Percentiles rank a stretch among this genome's conserved stretches.
These are phyloP conservation scores for Gasterosteus nipponicus DNA, from an alignment of 2,113 vertebrate species.

Conservation along the genomic window DNA sequence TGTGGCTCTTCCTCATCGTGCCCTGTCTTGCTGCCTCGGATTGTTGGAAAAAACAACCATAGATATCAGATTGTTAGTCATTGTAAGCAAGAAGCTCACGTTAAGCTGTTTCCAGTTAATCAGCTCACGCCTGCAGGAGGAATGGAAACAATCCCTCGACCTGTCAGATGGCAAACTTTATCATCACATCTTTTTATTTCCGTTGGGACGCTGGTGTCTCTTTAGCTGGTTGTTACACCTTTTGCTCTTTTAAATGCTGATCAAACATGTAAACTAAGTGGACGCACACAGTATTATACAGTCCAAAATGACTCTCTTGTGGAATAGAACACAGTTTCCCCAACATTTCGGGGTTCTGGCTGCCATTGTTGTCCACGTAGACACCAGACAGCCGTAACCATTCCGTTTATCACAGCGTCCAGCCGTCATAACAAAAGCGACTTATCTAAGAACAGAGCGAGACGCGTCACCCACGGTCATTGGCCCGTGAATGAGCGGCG, in stretches of 20 bases:
- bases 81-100: neutral
- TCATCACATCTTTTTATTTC: neutral
- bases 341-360: constrained; percentile 26
- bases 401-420: constrained; percentile 60
- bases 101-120: neutral
- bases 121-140: constrained; percentile 17
- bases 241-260: neutral
- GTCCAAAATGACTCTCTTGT: neutral
- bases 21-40: neutral
- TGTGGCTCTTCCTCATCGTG: no score
- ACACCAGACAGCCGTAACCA: constrained; percentile 71
- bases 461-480: constrained; percentile 68
- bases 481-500: constrained; percentile 62
- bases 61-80: neutral
- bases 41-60: neutral
- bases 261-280: neutral
- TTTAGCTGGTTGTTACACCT: neutral
- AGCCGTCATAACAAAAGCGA: constrained; percentile 78
- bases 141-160: neutral
- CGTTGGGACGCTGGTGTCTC: neutral
- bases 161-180: neutral
- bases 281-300: no score
- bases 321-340: neutral
- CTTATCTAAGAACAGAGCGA: constrained; percentile 46
- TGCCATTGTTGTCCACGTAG: constrained; percentile 59